Evolutionary conservation across 1,140 invertebrate genomes (phyloP), one percentile per base, ranked within the genome.

Genomic region (Apis florea): DNA sequence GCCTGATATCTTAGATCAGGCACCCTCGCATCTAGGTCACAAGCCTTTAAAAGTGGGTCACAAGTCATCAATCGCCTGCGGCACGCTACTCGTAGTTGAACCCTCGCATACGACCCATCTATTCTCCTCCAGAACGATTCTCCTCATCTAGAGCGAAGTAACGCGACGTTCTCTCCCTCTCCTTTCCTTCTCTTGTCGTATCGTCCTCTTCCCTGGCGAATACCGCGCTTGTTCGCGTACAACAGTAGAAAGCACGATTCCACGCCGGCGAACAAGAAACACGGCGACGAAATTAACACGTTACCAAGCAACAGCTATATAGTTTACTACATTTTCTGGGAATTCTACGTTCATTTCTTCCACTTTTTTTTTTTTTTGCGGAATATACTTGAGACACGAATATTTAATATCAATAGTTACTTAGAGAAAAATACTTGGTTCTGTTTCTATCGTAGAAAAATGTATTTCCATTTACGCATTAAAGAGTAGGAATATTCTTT

Each of bases 21-120:
- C 89, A 90, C 88, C 89, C 88, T 89, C 89, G 86, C 88, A 91
- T 90, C 90, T 90, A 85, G 91, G 90, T 82, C 90, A 85, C 72
- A 24, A 79, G 86, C 75, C 71, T 79, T 89, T 77, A 87, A 89
- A 93, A 92, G 89, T 91, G 70, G 91, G 92, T 89, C 91, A 90
- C 90, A 82, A 93, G 90, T 91, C 90, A 90, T 93, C 92, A 91
- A 93, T 92, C 88, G 91, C 85, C 86, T 68, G 80, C 82, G 88
- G 89, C 90, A 87, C 85, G 84, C 86, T 84, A 80, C 79, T 87
- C 75, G 5, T 40, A 79, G 70, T 80, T 67, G 80, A 75, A 83
- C 74, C 70, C 74, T 85, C 86, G 72, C 79, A 78, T 26, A 69
- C 79, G 73, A 82, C 66, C 73, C 54, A 83, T 71, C 85, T 84